These are phyloP conservation scores for Mantis religiosa DNA, from an alignment of 2,888 invertebrate genomes.

Conservation along the genomic window DNA sequence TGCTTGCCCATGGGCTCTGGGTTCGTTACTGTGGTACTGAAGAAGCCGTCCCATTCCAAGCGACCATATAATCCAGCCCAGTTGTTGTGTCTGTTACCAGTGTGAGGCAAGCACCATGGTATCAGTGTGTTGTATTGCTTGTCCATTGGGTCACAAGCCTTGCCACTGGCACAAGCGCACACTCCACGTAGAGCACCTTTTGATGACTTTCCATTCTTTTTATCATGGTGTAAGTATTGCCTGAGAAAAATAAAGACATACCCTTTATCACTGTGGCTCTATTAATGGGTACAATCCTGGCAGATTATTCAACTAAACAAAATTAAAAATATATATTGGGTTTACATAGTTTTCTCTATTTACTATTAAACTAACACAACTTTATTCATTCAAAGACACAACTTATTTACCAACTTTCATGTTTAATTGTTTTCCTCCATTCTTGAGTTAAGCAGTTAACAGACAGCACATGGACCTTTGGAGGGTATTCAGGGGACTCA, in stretches of 20 bases:
- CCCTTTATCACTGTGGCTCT: background rate
- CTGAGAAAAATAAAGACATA: constrained; percentile 39
- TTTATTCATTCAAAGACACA: too few species aligned
- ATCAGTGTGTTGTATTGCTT: constrained; percentile 78
- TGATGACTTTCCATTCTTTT: constrained; percentile 49
- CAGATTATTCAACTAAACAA: too few species aligned
- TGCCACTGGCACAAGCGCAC: constrained; percentile 67
- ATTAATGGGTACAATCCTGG: too few species aligned
- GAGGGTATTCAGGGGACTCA: too few species aligned
- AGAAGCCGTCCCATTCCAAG: constrained; percentile 78
- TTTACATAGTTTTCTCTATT: too few species aligned
- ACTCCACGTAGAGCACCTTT: constrained; percentile 63
- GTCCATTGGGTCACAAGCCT: constrained; percentile 63
- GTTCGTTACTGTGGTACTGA: constrained; percentile 79
- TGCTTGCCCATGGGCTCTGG: constrained; percentile 91
- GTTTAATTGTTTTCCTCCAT: too few species aligned
- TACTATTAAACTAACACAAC: too few species aligned
- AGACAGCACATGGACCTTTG: too few species aligned
- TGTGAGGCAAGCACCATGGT: constrained; percentile 86
- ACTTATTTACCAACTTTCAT: too few species aligned
- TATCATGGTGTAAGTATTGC: constrained; percentile 53
- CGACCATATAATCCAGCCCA: constrained; percentile 83
- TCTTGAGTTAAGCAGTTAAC: too few species aligned
- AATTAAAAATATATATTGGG: too few species aligned
- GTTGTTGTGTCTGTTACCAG: constrained; percentile 78